Conservation (phyloP, 2,888 invertebrate species). For the Amphipyra tragopoginis region DNA sequence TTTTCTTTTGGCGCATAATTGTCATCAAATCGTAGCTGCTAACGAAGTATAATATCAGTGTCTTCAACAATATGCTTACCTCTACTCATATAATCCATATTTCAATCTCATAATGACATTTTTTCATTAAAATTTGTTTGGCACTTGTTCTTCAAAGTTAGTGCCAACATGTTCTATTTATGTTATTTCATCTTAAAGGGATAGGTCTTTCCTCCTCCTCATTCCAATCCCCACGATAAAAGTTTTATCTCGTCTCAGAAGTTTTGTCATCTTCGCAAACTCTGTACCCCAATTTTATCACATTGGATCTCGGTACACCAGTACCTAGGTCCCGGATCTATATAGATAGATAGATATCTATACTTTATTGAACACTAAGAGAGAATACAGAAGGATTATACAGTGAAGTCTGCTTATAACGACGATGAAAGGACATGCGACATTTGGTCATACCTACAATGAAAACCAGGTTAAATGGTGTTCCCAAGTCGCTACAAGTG, state of each 20-base stretch:
- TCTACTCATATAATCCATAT: not conserved
- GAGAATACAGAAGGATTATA: not conserved
- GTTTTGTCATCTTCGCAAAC: constrained; percentile 10
- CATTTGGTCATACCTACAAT: no score
- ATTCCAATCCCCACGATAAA: constrained; percentile 14
- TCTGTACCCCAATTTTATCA: constrained; percentile 18
- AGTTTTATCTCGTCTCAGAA: constrained; percentile 28
- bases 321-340: not conserved
- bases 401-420: no score
- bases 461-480: no score
- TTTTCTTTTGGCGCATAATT: no score
- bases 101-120: constrained; percentile 1
- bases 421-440: no score
- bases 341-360: not conserved
- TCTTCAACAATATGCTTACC: no score
- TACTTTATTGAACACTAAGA: no score
- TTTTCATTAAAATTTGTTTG: constrained; percentile 17
- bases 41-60: no score
- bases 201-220: not conserved
- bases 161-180: constrained; percentile 18
- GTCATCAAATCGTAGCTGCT: no score
- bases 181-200: not conserved
- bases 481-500: no score
- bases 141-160: constrained; percentile 20
- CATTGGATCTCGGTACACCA: constrained; percentile 18